Percentiles rank a stretch among this genome's conserved stretches.
Evolutionary conservation across 1,140 invertebrate species (phyloP).

Genomic region (Lepidurus apus): DNA sequence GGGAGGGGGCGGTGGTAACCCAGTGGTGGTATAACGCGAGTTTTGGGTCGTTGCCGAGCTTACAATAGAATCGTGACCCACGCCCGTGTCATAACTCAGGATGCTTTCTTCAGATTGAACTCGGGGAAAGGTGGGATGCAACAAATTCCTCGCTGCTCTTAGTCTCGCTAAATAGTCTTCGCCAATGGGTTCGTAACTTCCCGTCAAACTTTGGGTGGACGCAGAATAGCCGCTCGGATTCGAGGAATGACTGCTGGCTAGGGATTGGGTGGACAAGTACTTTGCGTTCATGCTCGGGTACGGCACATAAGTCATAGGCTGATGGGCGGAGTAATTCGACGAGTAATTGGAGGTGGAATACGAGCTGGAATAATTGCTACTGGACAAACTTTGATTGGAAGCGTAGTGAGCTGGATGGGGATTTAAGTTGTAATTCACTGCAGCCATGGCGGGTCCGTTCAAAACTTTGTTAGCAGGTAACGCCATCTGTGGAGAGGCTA

Average conservation of each 20-base stretch:
- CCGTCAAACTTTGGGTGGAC: constrained; percentile 40
- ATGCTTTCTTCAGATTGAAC: constrained; percentile 41
- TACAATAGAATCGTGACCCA: not conserved
- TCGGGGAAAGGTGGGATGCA: constrained; percentile 38
- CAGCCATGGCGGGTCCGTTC: constrained; percentile 25
- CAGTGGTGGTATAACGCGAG: constrained; percentile 27
- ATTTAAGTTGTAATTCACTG: constrained; percentile 34
- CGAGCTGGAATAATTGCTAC: constrained; percentile 38
- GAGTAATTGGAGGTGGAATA: constrained; percentile 40
- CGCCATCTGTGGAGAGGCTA: not conserved
- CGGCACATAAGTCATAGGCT: constrained; percentile 35
- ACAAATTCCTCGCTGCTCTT: constrained; percentile 30
- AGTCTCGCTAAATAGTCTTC: constrained; percentile 35
- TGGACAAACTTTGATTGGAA: constrained; percentile 40
- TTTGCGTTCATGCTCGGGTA: constrained; percentile 36
- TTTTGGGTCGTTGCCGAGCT: constrained; percentile 25
- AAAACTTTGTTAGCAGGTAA: constrained; percentile 13
- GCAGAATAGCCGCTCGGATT: constrained; percentile 39
- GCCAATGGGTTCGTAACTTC: constrained; percentile 40
- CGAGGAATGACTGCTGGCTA: constrained; percentile 38
- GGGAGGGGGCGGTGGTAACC: constrained; percentile 38
- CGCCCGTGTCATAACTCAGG: constrained; percentile 37
- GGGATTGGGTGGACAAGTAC: constrained; percentile 40
- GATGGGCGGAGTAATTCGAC: constrained; percentile 37
- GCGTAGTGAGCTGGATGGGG: constrained; percentile 36